These are phyloP conservation scores for Eudasyphora cyanicolor DNA, from an alignment of 2,888 invertebrate genomes.

Conservation along the genomic window DNA sequence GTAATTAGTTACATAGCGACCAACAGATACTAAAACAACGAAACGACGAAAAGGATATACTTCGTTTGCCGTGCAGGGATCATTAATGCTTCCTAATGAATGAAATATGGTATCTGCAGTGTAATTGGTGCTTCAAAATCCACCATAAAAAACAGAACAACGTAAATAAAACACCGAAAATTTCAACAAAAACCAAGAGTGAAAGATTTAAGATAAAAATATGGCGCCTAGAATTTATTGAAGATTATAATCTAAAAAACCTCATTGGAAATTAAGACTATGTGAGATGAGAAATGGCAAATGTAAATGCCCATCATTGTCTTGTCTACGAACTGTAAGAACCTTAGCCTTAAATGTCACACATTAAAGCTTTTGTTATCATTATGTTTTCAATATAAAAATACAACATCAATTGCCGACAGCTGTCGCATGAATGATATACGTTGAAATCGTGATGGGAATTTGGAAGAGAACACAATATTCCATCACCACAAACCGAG, in stretches of 20 bases:
- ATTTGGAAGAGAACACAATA: too few species aligned
- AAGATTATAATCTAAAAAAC: not conserved
- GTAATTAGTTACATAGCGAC: conserved; percentile 30
- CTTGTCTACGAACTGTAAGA: not conserved
- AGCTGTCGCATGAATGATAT: not conserved
- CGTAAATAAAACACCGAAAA: too few species aligned
- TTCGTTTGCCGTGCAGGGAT: conserved; percentile 14
- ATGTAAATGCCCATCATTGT: not conserved
- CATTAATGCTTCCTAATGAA: conserved; percentile 38
- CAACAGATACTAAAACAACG: not conserved
- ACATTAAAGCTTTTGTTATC: not conserved
- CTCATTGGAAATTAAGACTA: not conserved
- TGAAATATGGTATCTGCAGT: conserved; percentile 43
- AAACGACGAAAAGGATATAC: conserved; percentile 10
- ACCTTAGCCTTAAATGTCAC: not conserved
- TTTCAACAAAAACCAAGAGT: not conserved
- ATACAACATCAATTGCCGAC: not conserved
- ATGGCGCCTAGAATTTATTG: too few species aligned
- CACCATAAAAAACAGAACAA: not conserved
- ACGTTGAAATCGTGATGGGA: not conserved
- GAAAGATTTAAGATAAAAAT: not conserved
- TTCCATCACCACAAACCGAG: too few species aligned
- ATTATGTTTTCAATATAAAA: not conserved
- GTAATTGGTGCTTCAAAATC: not conserved
- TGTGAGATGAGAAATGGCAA: not conserved